Conservation (phyloP, 2,888 invertebrate species). For the Chrysomela aeneicollis region DNA sequence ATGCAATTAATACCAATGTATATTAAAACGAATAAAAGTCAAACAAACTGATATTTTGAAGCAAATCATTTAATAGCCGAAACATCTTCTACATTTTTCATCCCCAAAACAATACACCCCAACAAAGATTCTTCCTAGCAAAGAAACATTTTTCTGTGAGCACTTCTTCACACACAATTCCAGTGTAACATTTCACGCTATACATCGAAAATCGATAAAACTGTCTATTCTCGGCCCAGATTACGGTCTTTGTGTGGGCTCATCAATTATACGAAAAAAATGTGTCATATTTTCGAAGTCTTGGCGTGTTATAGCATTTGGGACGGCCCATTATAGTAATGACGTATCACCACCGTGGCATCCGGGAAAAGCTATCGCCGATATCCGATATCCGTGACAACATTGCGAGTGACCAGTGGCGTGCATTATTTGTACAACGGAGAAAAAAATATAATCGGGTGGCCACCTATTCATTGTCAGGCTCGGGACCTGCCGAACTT, state of each 20-base stretch:
- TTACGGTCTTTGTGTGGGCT: neutral
- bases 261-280: neutral
- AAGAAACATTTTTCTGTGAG: too few relatives aligned
- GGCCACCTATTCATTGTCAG: too few relatives aligned
- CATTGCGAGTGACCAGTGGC: constrained; percentile 4
- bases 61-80: too few relatives aligned
- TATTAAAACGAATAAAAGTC: too few relatives aligned
- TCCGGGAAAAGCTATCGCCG: neutral
- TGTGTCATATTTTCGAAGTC: neutral
- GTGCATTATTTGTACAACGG: neutral
- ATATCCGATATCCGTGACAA: neutral
- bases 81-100: too few relatives aligned
- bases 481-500: too few relatives aligned
- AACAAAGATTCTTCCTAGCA: too few relatives aligned
- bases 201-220: neutral
- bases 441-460: too few relatives aligned
- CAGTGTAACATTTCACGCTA: neutral
- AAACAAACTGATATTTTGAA: too few relatives aligned
- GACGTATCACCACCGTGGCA: constrained; percentile 13
- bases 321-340: constrained; percentile 12
- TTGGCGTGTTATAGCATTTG: neutral
- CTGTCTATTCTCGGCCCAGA: neutral
- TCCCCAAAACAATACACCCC: too few relatives aligned
- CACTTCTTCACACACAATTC: neutral
- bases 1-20: too few relatives aligned